Evolutionary conservation across 2,888 invertebrate species (phyloP), one percentile per base, ranked within the genome.

Genomic region (Drosophila paracracens): DNA sequence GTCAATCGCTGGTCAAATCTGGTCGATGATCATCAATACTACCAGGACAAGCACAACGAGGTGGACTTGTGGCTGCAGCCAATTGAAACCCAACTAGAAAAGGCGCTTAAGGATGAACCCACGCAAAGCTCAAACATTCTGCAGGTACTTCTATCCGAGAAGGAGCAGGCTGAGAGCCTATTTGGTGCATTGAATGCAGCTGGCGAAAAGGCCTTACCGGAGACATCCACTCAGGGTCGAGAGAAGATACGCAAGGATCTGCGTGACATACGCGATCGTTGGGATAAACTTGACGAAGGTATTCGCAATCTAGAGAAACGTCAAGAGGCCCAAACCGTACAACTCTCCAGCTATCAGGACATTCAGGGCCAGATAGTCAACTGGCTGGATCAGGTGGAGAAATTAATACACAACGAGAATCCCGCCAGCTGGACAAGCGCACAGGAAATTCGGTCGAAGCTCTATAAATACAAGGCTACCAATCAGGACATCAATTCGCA

Each of bases 401-500:
- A 97, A 89, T 94, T 95, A 0, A 93, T 97, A 11, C 95, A 96
- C 81, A 94, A 94, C 50, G 96, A 97, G 91, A 95, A 96, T 79
- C 95, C 96, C 4, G 94, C 95, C 5, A 94, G 95, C 50, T 96
- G 97, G 93, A 95, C 96, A 54, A 96, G 97, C 4, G 95, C 97
- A 7, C 98, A 97, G 92, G 98, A 98, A 92, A 96, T 97, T 11
- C 95, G 97, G 73, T 96, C 97, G 0, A 97, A 97, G 92, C 92
- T 98, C 46, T 94, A 97, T 36, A 98, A 98, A 92, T 96, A 96
- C 89, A 98, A 97, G 94, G 96, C 97, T 0, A 94, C 96, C 54
- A 95, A 97, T 62, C 98, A 99, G 94, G 99, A 99, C 93, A 97
- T 98, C 31, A 94, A 96, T 67, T 96, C 98, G 0, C 97, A 99